A percentile compares a stretch with the other conserved stretches of the same genome.
Evolutionary conservation across 2,113 vertebrate species (phyloP).

Genomic region (Corydoras maculifer): DNA sequence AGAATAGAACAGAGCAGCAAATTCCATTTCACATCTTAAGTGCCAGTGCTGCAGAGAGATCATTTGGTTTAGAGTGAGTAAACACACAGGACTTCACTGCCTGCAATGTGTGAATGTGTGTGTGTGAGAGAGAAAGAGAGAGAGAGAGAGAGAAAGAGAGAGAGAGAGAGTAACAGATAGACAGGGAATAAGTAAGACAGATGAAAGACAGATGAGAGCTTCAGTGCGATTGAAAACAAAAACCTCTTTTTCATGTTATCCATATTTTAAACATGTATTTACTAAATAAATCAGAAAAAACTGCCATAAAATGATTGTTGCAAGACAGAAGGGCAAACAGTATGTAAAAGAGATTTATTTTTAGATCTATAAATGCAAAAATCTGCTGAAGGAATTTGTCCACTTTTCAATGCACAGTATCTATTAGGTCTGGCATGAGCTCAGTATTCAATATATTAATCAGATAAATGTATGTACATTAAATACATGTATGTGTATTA

Average conservation of each 20-base stretch:
- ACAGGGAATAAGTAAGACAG: conserved; percentile 18
- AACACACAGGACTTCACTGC: conserved; percentile 90
- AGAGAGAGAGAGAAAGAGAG: too few relatives aligned
- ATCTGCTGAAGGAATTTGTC: conserved; percentile 25
- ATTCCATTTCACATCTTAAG: conserved; percentile 99
- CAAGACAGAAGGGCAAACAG: too few relatives aligned
- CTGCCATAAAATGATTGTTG: too few relatives aligned
- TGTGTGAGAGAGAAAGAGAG: not conserved
- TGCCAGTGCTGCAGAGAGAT: conserved; percentile 93
- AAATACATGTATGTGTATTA: conserved; percentile 33
- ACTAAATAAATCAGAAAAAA: too few relatives aligned
- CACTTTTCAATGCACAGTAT: conserved; percentile 38
- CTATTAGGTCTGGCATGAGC: conserved; percentile 22
- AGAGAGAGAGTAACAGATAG: not conserved
- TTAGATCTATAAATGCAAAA: conserved; percentile 45
- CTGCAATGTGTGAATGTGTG: conserved; percentile 69
- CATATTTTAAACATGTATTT: too few relatives aligned
- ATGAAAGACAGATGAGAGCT: not conserved
- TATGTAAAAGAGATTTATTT: not conserved
- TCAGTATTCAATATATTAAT: conserved; percentile 39
- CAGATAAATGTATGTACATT: conserved; percentile 21
- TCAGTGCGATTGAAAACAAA: too few relatives aligned
- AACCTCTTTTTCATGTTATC: too few relatives aligned
- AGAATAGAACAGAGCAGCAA: conserved; percentile 82
- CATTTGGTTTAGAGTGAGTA: conserved; percentile 95